Evolutionary conservation across 2,113 vertebrate species (phyloP).

Genomic region (Tretioscincus oriximinensis): DNA sequence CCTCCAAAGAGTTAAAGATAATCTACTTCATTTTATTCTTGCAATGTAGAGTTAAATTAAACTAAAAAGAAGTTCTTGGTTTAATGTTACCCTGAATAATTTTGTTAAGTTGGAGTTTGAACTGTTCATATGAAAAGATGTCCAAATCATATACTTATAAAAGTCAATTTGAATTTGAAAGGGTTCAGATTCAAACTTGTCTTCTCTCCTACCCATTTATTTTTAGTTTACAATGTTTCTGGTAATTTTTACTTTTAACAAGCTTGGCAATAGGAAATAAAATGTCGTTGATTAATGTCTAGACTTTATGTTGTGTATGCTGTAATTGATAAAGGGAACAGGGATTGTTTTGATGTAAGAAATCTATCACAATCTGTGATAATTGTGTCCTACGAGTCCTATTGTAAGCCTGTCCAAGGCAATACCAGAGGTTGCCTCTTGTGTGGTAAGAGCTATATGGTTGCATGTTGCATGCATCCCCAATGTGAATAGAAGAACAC

Average conservation of each 20-base stretch:
- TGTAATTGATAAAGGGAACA: constrained; percentile 51
- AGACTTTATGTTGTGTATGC: constrained; percentile 44
- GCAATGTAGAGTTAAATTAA: too few species aligned
- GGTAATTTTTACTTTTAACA: constrained; percentile 52
- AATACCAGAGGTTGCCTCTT: constrained; percentile 74
- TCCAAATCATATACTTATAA: background rate
- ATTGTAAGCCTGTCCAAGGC: constrained; percentile 76
- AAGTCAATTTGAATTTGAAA: background rate
- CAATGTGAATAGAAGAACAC: constrained; percentile 82
- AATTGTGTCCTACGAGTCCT: constrained; percentile 61
- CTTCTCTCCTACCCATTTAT: constrained; percentile 38
- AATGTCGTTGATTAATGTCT: constrained; percentile 54
- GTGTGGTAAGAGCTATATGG: constrained; percentile 81
- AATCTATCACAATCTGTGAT: constrained; percentile 59
- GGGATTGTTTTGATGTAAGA: constrained; percentile 38
- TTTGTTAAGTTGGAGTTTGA: too few species aligned
- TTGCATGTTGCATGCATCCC: constrained; percentile 90
- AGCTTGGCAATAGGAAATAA: constrained; percentile 57
- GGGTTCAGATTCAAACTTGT: constrained; percentile 7
- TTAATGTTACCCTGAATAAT: too few species aligned
- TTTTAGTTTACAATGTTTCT: constrained; percentile 56
- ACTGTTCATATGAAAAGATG: background rate
- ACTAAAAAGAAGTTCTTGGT: too few species aligned
- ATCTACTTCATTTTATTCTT: too few species aligned
- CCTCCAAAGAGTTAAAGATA: too few species aligned